These are phyloP conservation scores for Pseudorectes ferrugineus DNA, from an alignment of 2,113 vertebrate genomes.

Conservation along the genomic window DNA sequence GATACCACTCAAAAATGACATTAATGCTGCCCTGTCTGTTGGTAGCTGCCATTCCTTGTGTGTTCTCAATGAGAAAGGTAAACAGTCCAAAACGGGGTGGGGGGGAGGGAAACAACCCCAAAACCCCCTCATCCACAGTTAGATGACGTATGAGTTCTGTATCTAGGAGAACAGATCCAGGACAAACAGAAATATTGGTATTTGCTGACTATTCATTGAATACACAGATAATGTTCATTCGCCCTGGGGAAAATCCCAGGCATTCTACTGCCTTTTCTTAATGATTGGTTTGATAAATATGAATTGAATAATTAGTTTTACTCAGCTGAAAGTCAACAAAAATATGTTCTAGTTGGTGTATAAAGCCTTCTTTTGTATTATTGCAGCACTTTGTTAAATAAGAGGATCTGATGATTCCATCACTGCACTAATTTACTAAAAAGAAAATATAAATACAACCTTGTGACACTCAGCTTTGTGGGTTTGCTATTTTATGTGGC, in stretches of 20 bases:
- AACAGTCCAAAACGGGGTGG: neutral
- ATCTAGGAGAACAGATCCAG: neutral
- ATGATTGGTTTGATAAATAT: neutral
- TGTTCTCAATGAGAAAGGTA: neutral
- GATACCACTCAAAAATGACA: neutral
- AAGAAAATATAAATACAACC: neutral
- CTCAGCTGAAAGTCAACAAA: neutral
- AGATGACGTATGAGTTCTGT: neutral
- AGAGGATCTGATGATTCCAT: neutral
- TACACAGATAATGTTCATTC: neutral
- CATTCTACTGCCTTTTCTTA: neutral
- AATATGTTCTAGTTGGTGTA: neutral
- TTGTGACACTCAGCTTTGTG: neutral
- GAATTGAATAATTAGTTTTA: neutral
- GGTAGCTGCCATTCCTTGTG: neutral
- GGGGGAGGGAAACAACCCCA: rapidly evolving
- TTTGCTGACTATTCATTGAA: neutral
- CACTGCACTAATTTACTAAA: neutral
- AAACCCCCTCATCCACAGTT: neutral
- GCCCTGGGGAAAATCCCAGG: neutral
- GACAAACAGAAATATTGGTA: neutral
- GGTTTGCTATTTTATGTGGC: neutral
- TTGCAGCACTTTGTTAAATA: neutral
- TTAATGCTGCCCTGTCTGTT: neutral
- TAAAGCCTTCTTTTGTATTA: neutral